A percentile compares a stretch with the other conserved stretches of the same genome.
phyloP scores from a whole-genome alignment of 2,888 invertebrate genomes.

The Opisthograptis luteolata region DNA sequence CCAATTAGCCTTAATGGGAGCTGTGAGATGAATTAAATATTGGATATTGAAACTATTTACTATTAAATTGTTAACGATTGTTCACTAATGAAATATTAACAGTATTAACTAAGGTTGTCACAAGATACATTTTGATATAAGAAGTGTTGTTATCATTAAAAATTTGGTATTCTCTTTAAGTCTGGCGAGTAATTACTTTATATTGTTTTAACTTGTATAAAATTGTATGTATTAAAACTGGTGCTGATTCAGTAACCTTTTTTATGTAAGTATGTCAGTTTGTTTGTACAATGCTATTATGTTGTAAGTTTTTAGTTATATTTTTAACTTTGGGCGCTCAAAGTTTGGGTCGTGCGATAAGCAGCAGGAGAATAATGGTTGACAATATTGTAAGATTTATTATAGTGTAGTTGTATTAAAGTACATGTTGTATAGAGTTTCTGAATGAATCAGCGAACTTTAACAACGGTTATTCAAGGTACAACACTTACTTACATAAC shows the following conservation, averaged over 20 bases:
- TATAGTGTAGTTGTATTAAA: constrained; percentile 26
- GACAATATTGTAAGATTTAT: constrained; percentile 60
- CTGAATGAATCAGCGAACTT: constrained; percentile 23
- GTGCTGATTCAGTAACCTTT: constrained; percentile 19
- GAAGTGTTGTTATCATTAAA: neutral
- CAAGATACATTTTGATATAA: neutral
- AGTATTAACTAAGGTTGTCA: constrained; percentile 11
- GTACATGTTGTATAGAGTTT: constrained; percentile 26
- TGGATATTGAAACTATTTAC: constrained; percentile 35
- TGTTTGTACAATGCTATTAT: neutral
- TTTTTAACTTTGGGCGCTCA: constrained; percentile 20
- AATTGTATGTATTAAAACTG: constrained; percentile 5
- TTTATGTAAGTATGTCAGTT: neutral
- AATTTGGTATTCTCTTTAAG: too few relatives aligned
- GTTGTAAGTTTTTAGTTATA: neutral
- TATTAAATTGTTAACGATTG: neutral
- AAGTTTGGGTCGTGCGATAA: constrained; percentile 41
- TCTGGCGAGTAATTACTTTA: too few relatives aligned
- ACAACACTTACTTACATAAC: too few relatives aligned
- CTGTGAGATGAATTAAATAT: constrained; percentile 76
- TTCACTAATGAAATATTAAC: constrained; percentile 3
- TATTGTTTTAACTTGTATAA: neutral
- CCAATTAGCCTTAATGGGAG: constrained; percentile 78
- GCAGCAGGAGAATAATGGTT: constrained; percentile 81
- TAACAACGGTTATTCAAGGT: too few relatives aligned